Base-by-base conservation (phyloP, 2,888 invertebrate genomes). In the Euplagia quadripunctaria region DNA sequence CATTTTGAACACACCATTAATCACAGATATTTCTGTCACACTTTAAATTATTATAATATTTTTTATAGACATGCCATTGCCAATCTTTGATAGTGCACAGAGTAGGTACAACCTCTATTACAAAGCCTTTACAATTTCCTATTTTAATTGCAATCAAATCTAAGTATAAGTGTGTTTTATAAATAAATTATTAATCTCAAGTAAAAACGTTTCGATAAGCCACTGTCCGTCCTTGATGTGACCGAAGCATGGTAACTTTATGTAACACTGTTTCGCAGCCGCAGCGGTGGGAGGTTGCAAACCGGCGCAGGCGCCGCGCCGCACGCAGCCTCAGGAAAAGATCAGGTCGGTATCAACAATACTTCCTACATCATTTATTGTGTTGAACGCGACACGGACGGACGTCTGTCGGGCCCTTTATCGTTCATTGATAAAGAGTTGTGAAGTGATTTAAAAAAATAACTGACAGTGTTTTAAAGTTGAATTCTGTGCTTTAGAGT, bases 281-380 rank as follows among this genome's bases (percentile, higher is more conserved):
- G 87, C 94, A 93, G 94, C 90, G 85, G 93, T 91, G 93, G 94
- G 94, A 90, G 94, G 89, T 83, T 92, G 90, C 92, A 90, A 90
- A 89, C 79, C 89, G 87, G 89, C 93, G 93, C 94, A 87, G 78
- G 90, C 93, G 91, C 89, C 91, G 84, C 89, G 85, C 76, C 90
- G 88, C 84, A 74, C 89, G 82, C 91, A 90, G 89, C 90, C 93
- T 90, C 93, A 92, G 91, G 94, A 94, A 92, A 94, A 94, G 93
- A 94, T 93, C 94, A 94, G 94, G 91, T 91, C 80, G 75, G 88
- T 89, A 88, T 82, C 82, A 85, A 85, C 84, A 82, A 84, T 87
- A 88, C 88, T 92, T 91, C 92, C 91, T 93, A 89, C 87, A 85
- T 88, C 94, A 95, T 92, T 94, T 91, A 91, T 89, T 87, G 84